These are phyloP conservation scores for Scaptodrosophila latifasciaeformis DNA, from an alignment of 2,888 invertebrate species.

Conservation along the genomic window DNA sequence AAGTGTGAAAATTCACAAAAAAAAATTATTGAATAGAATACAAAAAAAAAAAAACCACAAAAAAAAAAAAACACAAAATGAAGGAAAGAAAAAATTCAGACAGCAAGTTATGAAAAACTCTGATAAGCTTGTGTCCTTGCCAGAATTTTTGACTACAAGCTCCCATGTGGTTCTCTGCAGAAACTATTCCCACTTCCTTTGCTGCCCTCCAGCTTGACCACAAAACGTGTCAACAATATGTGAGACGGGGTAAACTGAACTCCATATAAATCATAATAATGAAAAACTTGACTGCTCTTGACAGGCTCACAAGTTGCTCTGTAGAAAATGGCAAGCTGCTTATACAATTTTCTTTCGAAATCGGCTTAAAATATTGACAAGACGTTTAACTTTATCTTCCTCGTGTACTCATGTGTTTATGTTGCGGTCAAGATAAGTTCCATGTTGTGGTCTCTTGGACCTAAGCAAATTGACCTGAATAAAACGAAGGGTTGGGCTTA, in stretches of 20 bases:
- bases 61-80: too few relatives aligned
- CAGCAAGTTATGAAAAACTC: slow-evolving; percentile 28
- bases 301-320: slow-evolving; percentile 32
- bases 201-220: slow-evolving; percentile 48
- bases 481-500: too few relatives aligned
- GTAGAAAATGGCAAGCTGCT: slow-evolving; percentile 40
- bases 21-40: too few relatives aligned
- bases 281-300: slow-evolving; percentile 36
- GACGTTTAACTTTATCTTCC: neutral
- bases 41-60: slow-evolving; percentile 23
- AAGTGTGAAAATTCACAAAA: slow-evolving; percentile 59
- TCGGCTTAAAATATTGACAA: slow-evolving; percentile 59
- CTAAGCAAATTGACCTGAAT: too few relatives aligned
- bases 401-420: slow-evolving; percentile 13
- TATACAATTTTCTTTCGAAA: slow-evolving; percentile 47
- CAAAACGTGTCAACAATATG: slow-evolving; percentile 60
- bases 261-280: slow-evolving; percentile 49
- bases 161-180: slow-evolving; percentile 12
- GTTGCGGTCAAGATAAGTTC: slow-evolving; percentile 34
- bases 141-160: slow-evolving; percentile 34
- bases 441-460: slow-evolving; percentile 40
- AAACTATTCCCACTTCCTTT: neutral
- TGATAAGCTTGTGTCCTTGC: slow-evolving; percentile 27
- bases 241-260: neutral
- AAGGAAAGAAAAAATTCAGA: neutral